Evolutionary conservation across 1,140 invertebrate genomes (phyloP), one percentile per base, ranked within the genome.

Genomic region (Ceratoteleas bidentatus): DNA sequence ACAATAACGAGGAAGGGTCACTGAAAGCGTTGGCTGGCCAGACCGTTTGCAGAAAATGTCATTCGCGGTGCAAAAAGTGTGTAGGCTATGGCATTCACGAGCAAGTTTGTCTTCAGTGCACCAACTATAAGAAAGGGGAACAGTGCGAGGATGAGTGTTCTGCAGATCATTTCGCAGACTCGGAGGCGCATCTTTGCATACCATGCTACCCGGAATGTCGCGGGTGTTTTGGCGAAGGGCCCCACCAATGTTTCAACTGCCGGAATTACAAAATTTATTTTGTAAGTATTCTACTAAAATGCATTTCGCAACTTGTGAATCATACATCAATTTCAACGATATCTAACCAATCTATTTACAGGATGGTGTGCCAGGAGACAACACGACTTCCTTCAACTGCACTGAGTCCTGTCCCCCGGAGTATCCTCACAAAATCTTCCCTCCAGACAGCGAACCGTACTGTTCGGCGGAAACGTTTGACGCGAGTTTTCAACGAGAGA

Each of bases 61-160:
- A 99, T 92, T 94, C 96, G 0, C 93, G 96, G 10, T 99, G 98
- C 87, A 95, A 96, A 77, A 95, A 95, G 47, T 99, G 98, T 89
- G 96, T 94, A 40, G 96, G 95, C 5, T 97, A 96, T 87, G 97
- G 97, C 9, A 96, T 97, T 76, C 96, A 98, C 83, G 94, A 95
- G 68, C 94, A 95, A 85, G 94, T 96, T 6, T 98, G 97, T 87
- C 94, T 96, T 85, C 94, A 97, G 83, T 99, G 97, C 87, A 93
- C 94, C 5, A 94, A 95, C 49, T 98, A 96, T 87, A 96, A 96
- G 84, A 93, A 95, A 62, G 96, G 96, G 0, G 96, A 98, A 84
- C 96, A 97, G 85, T 99, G 97, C 87, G 97, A 98, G 88, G 95
- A 97, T 54, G 96, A 98, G 87, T 99, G 98, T 89, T 95, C 96